Conservation (phyloP, 2,797 vertebrate genomes). For the Salarias fasciatus region DNA sequence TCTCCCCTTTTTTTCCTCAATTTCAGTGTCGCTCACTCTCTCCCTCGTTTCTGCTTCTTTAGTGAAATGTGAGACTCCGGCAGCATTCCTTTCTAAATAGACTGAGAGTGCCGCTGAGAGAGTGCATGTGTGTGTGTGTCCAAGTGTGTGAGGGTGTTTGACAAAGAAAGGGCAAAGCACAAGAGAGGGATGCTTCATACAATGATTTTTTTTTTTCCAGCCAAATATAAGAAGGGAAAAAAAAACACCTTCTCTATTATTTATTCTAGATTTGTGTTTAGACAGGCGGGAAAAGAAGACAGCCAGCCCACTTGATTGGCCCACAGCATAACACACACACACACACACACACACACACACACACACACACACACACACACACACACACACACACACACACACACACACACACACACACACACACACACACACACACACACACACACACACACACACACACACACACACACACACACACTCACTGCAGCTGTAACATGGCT, state of each 20-base stretch:
- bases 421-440: conserved; percentile 1
- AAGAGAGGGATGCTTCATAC: conserved; percentile 6
- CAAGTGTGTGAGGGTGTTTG: conserved; percentile 1
- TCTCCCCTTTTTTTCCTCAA: conserved; percentile 5
- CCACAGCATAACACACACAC: conserved; percentile 20
- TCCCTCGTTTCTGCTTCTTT: conserved; percentile 54
- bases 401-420: conserved; percentile 9
- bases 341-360: conserved; percentile 11
- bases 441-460: too few species aligned
- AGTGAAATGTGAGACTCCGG: conserved; percentile 70
- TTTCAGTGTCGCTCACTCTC: conserved; percentile 41
- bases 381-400: neutral
- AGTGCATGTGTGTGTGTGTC: conserved; percentile 9
- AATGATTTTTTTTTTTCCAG: too few species aligned
- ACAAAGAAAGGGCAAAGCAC: conserved; percentile 8
- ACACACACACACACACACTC: conserved; percentile 7
- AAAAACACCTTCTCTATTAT: conserved; percentile 28
- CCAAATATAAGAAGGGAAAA: neutral
- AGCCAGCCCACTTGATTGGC: neutral
- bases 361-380: conserved; percentile 10
- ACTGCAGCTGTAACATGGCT: conserved; percentile 37
- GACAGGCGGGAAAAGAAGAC: neutral
- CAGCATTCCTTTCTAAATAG: conserved; percentile 70
- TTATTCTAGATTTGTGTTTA: conserved; percentile 30
- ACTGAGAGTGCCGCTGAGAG: conserved; percentile 24